Conservation (phyloP, 2,797 vertebrate species). For the Chloroceryle amazona region DNA sequence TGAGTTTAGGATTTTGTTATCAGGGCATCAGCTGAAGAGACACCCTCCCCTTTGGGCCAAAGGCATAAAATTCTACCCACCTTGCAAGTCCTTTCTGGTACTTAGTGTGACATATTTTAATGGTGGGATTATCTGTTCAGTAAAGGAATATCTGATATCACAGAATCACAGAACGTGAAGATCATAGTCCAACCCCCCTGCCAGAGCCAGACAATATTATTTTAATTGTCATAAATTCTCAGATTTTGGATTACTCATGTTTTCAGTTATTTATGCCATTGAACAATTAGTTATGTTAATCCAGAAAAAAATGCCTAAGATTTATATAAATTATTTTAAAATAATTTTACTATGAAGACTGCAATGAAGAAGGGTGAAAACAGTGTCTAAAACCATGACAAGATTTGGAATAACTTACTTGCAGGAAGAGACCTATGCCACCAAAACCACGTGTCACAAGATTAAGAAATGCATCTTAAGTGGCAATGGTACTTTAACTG, state of each 20-base stretch:
- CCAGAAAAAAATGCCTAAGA: background rate
- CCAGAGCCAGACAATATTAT: background rate
- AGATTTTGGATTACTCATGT: background rate
- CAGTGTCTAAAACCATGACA: background rate
- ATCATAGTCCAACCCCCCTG: no score
- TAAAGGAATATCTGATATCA: background rate
- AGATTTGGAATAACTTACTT: constrained; percentile 60
- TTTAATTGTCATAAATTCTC: background rate
- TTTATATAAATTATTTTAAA: background rate
- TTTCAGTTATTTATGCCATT: background rate
- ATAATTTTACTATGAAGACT: background rate
- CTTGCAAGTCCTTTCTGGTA: background rate
- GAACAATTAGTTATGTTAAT: background rate
- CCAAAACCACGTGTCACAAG: constrained; percentile 47
- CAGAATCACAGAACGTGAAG: no score
- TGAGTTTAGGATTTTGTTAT: background rate
- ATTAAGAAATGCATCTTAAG: background rate
- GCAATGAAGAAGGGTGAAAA: background rate
- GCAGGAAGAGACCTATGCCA: constrained; percentile 62
- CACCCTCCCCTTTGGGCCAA: background rate
- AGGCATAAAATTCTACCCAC: background rate
- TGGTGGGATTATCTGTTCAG: background rate
- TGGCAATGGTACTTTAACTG: background rate
- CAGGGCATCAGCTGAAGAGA: background rate
- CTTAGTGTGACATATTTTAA: background rate